These are phyloP conservation scores for Iguana delicatissima DNA, from an alignment of 2,797 vertebrate species.

Conservation along the genomic window DNA sequence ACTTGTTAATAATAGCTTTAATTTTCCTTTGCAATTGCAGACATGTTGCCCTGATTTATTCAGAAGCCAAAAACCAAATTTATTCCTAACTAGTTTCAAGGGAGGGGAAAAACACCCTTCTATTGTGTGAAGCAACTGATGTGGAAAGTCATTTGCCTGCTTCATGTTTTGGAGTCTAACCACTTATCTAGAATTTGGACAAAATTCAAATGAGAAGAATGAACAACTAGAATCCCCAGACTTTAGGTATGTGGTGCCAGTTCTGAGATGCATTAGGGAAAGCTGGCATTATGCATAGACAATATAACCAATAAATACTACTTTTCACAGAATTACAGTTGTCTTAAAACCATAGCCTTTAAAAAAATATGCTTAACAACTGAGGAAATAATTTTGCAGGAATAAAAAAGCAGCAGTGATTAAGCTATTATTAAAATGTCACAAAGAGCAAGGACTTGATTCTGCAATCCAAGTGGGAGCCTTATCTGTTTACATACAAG, in stretches of 20 bases:
- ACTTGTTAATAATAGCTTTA: conserved; percentile 51
- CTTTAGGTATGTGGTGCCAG: conserved; percentile 54
- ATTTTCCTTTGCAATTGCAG: conserved; percentile 49
- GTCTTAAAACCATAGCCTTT: neutral
- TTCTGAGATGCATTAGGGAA: conserved; percentile 26
- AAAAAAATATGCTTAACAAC: conserved; percentile 44
- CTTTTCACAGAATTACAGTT: conserved; percentile 53
- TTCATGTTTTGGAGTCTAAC: conserved; percentile 44
- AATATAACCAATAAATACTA: conserved; percentile 55
- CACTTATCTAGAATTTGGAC: conserved; percentile 48
- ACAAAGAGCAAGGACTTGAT: conserved; percentile 54
- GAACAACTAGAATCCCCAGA: conserved; percentile 53
- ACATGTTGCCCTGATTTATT: conserved; percentile 55
- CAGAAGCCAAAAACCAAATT: conserved; percentile 60
- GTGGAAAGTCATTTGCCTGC: conserved; percentile 62
- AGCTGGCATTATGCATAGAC: conserved; percentile 46
- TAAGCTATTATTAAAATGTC: conserved; percentile 70
- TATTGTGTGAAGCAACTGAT: conserved; percentile 46
- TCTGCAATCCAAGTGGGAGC: conserved; percentile 56
- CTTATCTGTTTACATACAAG: conserved; percentile 55
- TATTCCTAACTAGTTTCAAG: conserved; percentile 54
- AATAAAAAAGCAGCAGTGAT: conserved; percentile 63
- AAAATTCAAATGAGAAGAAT: conserved; percentile 48
- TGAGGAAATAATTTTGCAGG: conserved; percentile 53
- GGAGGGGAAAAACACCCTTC: neutral